phyloP scores from a whole-genome alignment of 1,140 invertebrate species.

The Bombyx mandarina region DNA sequence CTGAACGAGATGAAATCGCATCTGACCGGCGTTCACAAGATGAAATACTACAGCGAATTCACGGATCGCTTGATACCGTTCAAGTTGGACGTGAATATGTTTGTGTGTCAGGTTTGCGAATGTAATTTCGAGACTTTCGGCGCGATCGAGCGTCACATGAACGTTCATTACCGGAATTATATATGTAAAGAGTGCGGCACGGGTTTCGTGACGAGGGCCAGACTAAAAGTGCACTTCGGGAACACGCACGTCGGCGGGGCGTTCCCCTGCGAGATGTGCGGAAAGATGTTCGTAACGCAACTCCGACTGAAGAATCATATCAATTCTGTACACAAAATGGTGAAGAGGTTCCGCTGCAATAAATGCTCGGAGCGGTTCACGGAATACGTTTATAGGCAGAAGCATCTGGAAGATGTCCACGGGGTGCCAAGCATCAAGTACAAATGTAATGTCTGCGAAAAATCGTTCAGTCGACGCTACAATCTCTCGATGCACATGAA shows the following conservation, averaged over 20 bases:
- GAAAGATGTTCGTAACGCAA: slow-evolving; percentile 40
- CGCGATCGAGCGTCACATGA: slow-evolving; percentile 58
- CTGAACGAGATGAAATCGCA: slow-evolving; percentile 45
- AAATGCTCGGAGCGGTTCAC: slow-evolving; percentile 51
- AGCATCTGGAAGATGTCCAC: slow-evolving; percentile 46
- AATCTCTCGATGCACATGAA: slow-evolving; percentile 55
- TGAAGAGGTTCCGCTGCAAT: slow-evolving; percentile 53
- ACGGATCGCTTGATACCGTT: slow-evolving; percentile 51
- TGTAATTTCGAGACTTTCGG: slow-evolving; percentile 55
- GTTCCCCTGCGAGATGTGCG: slow-evolving; percentile 45
- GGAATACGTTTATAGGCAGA: slow-evolving; percentile 51
- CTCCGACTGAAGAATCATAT: slow-evolving; percentile 54
- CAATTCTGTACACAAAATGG: slow-evolving; percentile 43
- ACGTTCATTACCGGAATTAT: slow-evolving; percentile 54
- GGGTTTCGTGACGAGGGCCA: slow-evolving; percentile 51
- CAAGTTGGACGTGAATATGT: slow-evolving; percentile 27
- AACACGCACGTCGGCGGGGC: slow-evolving; percentile 44
- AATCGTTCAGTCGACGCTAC: slow-evolving; percentile 43
- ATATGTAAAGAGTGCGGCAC: slow-evolving; percentile 56
- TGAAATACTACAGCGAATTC: slow-evolving; percentile 33
- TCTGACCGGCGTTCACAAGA: slow-evolving; percentile 40
- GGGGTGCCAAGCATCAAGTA: slow-evolving; percentile 41
- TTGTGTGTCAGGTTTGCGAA: slow-evolving; percentile 45
- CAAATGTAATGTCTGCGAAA: slow-evolving; percentile 56
- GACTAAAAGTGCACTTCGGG: slow-evolving; percentile 51